Evolutionary conservation across 2,888 invertebrate genomes (phyloP).

Genomic region (Lasius platythorax): DNA sequence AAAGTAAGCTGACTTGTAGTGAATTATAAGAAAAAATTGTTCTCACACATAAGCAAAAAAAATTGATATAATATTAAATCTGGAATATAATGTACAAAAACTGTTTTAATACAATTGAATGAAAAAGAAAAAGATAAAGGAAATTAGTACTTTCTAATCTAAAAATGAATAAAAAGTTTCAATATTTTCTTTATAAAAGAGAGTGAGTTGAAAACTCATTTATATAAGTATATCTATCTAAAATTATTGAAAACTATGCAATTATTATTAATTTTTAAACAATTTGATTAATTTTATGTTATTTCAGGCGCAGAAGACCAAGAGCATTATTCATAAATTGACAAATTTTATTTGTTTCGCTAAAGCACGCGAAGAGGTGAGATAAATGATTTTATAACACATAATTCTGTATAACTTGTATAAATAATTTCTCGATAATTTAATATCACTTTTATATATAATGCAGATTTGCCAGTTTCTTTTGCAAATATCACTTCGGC

Average conservation of each 20-base stretch:
- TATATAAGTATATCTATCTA: too few relatives aligned
- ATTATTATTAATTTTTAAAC: neutral
- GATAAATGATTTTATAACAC: neutral
- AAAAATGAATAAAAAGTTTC: too few relatives aligned
- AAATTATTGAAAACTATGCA: neutral
- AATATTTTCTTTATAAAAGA: too few relatives aligned
- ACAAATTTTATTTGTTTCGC: conserved; percentile 11
- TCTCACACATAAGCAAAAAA: neutral
- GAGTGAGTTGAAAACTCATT: too few relatives aligned
- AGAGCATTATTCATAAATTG: conserved; percentile 1
- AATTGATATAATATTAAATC: neutral
- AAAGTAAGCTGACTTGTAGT: neutral
- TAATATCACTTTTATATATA: neutral
- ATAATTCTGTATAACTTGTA: neutral
- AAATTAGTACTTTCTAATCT: too few relatives aligned
- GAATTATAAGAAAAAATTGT: neutral
- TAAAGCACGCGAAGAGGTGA: neutral
- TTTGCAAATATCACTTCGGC: conserved; percentile 36
- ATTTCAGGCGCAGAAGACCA: conserved; percentile 23
- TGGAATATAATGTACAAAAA: too few relatives aligned
- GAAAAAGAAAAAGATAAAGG: too few relatives aligned
- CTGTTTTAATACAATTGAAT: too few relatives aligned
- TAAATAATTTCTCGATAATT: too few relatives aligned
- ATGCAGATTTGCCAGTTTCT: conserved; percentile 23
- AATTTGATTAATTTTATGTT: neutral